These are phyloP conservation scores for Drosophila multiciliata DNA, from an alignment of 2,888 invertebrate species.

Conservation along the genomic window DNA sequence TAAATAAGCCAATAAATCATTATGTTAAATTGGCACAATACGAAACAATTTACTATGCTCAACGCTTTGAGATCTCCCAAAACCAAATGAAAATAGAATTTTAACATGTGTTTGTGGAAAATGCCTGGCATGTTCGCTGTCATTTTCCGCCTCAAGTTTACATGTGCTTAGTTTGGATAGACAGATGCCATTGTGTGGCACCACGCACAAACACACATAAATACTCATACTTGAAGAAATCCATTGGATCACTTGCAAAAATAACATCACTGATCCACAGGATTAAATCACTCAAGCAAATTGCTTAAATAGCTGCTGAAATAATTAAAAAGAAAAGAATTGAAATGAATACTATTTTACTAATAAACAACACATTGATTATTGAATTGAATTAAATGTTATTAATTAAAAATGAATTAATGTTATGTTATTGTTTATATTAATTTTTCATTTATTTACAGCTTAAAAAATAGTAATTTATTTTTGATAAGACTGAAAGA, in stretches of 20 bases:
- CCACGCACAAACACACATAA: neutral
- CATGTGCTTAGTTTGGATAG: constrained; percentile 54
- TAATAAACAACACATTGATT: constrained; percentile 9
- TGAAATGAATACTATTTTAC: neutral
- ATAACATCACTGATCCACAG: constrained; percentile 42
- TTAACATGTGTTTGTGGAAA: constrained; percentile 71
- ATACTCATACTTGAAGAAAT: constrained; percentile 5
- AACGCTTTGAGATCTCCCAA: constrained; percentile 43
- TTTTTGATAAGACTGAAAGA: neutral
- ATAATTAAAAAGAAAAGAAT: constrained; percentile 2
- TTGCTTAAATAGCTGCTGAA: constrained; percentile 18
- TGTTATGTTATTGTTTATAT: neutral
- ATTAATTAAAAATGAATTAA: neutral
- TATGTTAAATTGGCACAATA: constrained; percentile 76
- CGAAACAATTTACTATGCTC: constrained; percentile 54
- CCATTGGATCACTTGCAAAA: constrained; percentile 40
- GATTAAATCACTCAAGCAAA: constrained; percentile 26
- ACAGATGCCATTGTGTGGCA: constrained; percentile 55
- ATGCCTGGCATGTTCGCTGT: constrained; percentile 72
- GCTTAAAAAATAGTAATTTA: neutral
- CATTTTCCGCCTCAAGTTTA: constrained; percentile 66
- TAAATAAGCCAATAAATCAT: constrained; percentile 78
- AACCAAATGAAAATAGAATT: constrained; percentile 69
- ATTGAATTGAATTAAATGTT: neutral
- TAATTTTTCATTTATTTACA: accelerated